Evolutionary conservation across 1,140 invertebrate genomes (phyloP), one percentile per base, ranked within the genome.

Genomic region (Leptopilina boulardi): DNA sequence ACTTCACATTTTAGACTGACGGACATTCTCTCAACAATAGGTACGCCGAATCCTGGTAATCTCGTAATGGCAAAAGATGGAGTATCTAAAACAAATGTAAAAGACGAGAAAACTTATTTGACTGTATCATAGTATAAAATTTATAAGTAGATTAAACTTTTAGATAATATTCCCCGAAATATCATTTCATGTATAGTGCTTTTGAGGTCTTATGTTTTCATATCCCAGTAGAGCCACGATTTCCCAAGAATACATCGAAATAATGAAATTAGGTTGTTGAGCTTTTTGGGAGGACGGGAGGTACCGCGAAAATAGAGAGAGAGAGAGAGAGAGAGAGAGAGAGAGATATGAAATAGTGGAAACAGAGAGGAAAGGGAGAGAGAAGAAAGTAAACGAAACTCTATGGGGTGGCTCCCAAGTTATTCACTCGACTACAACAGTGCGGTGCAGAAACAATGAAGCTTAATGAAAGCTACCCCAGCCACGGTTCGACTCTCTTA

Each of bases 1-100:
- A 98, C 96, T 85, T 97, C 96, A 88, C 97, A 98, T 90, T 96
- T 95, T 73, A 98, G 90, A 51, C 96, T 96, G 80, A 97, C 95
- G 38, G 95, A 93, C 89, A 96, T 96, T 51, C 96, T 96, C 89
- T 97, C 96, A 51, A 94, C 91, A 78, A 98, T 93, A 11, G 96
- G 95, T 89, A 96, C 95, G 21, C 97, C 97, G 91, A 97, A 98
- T 42, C 95, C 96, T 70, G 97, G 97, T 89, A 95, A 94, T 79
- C 97, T 94, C 56, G 95, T 97, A 87, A 98, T 97, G 81, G 95
- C 95, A 89, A 98, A 98, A 71, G 96, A 96, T 70, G 97, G 97
- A 44, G 95, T 95, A 91, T 98, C 96, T 98, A 92, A 44, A 93
- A 92, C 85, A 90, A 84, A 84, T 34, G 13, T n/a, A 66, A 6